Percentiles rank a stretch among this genome's conserved stretches.
Conservation (phyloP, 2,113 vertebrate species). For the Lampris megalopsis region DNA sequence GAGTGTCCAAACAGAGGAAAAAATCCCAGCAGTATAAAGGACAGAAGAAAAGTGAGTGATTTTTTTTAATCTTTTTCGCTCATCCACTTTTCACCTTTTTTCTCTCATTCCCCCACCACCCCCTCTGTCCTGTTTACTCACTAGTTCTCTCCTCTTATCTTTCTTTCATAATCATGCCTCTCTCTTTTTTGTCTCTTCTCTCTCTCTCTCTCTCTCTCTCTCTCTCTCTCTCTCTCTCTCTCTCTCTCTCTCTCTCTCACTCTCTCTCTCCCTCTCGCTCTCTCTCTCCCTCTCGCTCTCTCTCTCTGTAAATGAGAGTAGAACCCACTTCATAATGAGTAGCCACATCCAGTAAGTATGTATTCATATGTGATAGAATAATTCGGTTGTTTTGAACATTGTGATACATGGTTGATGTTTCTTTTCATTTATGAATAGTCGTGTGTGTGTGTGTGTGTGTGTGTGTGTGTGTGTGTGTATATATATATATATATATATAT, state of each 20-base stretch:
- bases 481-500: no score
- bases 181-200: no score
- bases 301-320: neutral
- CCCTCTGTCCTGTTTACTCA: neutral
- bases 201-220: neutral
- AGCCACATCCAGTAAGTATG: neutral
- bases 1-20: constrained; percentile 94
- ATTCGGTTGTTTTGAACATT: neutral
- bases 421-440: no score
- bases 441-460: no score
- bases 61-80: constrained; percentile 1
- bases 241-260: neutral
- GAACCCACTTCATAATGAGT: no score
- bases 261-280: neutral
- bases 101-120: neutral
- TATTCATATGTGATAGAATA: neutral
- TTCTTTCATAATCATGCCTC: no score
- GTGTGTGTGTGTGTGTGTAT: no score
- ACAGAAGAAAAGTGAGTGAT: constrained; percentile 95
- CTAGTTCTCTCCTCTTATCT: neutral
- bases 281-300: neutral
- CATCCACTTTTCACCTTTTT: neutral
- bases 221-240: neutral
- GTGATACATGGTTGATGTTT: neutral
- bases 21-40: constrained; percentile 96